A percentile compares a stretch with the other conserved stretches of the same genome.
These are phyloP conservation scores for Tanypteryx hageni DNA, from an alignment of 2,888 invertebrate genomes.

Conservation along the genomic window DNA sequence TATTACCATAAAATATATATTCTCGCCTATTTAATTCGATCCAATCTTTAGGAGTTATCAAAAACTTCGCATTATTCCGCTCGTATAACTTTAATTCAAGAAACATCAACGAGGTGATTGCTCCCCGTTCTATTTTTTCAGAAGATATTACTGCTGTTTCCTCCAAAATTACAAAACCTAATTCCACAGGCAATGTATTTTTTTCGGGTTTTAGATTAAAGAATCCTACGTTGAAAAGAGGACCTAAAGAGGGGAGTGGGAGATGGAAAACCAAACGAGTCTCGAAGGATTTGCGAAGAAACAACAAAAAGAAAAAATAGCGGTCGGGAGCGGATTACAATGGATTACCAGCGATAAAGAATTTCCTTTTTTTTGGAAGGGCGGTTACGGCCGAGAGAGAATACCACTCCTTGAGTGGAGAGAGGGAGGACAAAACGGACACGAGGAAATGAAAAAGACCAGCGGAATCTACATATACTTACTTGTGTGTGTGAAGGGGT, in stretches of 20 bases:
- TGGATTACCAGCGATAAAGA: conserved; percentile 10
- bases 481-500: no score
- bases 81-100: no score
- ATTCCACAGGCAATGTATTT: background rate
- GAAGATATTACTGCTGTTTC: background rate
- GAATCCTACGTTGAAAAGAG: background rate
- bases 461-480: no score
- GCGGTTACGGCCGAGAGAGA: background rate
- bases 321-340: background rate
- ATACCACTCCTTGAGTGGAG: no score
- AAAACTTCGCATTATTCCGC: background rate
- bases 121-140: no score
- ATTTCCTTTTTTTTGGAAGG: background rate
- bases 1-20: no score
- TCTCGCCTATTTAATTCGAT: no score
- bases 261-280: background rate
- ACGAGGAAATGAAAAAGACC: no score
- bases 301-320: background rate
- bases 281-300: background rate
- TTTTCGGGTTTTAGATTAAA: background rate
- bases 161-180: background rate
- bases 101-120: no score
- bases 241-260: background rate
- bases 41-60: background rate
- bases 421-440: no score